phyloP scores from a whole-genome alignment of 2,888 invertebrate genomes.

The Cynaeus angustus region DNA sequence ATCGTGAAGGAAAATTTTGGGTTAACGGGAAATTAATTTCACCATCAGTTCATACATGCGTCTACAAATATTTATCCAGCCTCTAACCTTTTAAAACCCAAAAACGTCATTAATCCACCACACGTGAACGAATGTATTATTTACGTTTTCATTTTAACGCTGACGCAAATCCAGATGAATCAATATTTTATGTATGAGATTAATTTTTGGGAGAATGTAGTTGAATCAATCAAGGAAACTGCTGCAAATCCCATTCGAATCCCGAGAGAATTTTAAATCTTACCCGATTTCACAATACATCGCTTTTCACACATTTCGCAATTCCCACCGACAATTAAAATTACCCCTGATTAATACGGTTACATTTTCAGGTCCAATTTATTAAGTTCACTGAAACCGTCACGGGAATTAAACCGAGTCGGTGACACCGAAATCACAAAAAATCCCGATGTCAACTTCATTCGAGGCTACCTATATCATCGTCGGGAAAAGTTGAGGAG shows the following conservation, averaged over 20 bases:
- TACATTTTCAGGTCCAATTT: slow-evolving; percentile 7
- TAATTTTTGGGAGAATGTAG: slow-evolving; percentile 25
- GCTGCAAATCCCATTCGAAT: slow-evolving; percentile 5
- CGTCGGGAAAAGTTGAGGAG: slow-evolving; percentile 14
- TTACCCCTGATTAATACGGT: slow-evolving; percentile 8
- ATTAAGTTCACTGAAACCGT: slow-evolving; percentile 5
- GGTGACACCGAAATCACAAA: slow-evolving; percentile 12
- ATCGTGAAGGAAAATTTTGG: not conserved
- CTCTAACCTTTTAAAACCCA: slow-evolving; percentile 14
- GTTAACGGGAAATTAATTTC: slow-evolving; percentile 8
- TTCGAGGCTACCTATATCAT: slow-evolving; percentile 11
- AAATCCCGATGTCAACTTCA: slow-evolving; percentile 22
- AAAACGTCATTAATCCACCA: slow-evolving; percentile 27
- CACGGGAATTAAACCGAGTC: slow-evolving; percentile 1
- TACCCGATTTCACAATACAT: not conserved
- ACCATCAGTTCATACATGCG: not conserved
- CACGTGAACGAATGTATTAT: slow-evolving; percentile 28
- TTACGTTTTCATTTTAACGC: slow-evolving; percentile 28
- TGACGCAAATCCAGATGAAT: slow-evolving; percentile 17
- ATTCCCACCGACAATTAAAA: slow-evolving; percentile 13
- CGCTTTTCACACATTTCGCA: slow-evolving; percentile 12
- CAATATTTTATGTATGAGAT: slow-evolving; percentile 27
- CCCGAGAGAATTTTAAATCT: slow-evolving; percentile 5
- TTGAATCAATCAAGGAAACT: slow-evolving; percentile 26
- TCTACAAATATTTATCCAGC: slow-evolving; percentile 18